Conservation (phyloP, 2,888 invertebrate species). For the Keiferia lycopersicella region DNA sequence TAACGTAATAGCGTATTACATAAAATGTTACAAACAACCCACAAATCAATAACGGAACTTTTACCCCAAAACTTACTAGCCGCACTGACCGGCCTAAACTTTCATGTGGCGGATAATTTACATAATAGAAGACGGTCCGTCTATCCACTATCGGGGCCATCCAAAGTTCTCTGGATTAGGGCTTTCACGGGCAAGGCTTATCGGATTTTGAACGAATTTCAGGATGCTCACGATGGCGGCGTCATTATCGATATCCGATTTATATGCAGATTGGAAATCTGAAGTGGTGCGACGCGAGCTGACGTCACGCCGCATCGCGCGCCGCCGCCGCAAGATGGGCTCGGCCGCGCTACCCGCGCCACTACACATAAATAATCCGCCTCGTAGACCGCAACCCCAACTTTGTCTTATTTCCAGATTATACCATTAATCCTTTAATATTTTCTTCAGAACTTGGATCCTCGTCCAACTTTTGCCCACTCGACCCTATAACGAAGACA, state of each 20-base stretch:
- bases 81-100: constrained; percentile 70
- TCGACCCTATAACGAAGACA: constrained; percentile 70
- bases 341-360: constrained; percentile 36
- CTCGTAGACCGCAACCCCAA: constrained; percentile 55
- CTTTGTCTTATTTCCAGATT: constrained; percentile 63
- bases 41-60: constrained; percentile 71
- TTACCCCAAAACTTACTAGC: constrained; percentile 68
- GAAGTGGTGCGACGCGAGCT: constrained; percentile 55
- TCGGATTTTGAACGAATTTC: constrained; percentile 78
- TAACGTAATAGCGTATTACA: constrained; percentile 20
- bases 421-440: constrained; percentile 65
- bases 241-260: constrained; percentile 81
- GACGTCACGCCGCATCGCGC: constrained; percentile 49
- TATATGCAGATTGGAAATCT: constrained; percentile 77
- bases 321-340: constrained; percentile 35
- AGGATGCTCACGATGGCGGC: constrained; percentile 75
- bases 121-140: constrained; percentile 79
- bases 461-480: constrained; percentile 74
- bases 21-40: constrained; percentile 36
- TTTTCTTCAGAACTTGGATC: constrained; percentile 63
- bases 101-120: constrained; percentile 78
- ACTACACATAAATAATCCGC: constrained; percentile 58
- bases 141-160: constrained; percentile 77
- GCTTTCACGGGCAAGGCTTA: constrained; percentile 75
- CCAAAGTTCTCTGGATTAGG: constrained; percentile 77